Percentiles rank a stretch among this genome's conserved stretches.
Conservation (phyloP, 1,140 invertebrate genomes). For the Brachionus manjavacas region DNA sequence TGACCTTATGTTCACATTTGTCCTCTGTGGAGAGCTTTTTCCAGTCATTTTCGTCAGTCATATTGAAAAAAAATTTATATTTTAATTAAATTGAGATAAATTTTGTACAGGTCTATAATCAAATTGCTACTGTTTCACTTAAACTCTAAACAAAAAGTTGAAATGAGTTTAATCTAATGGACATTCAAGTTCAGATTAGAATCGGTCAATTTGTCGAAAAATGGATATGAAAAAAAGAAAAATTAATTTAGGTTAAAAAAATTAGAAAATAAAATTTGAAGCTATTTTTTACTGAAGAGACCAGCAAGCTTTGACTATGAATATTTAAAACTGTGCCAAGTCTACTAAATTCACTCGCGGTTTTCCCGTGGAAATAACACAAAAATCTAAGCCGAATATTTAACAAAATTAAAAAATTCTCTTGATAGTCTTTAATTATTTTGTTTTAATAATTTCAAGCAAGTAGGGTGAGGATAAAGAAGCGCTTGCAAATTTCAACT, state of each 20-base stretch:
- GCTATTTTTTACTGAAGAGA: neutral
- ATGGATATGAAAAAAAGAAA: neutral
- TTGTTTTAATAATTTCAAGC: neutral
- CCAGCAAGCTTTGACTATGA: neutral
- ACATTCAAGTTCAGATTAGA: neutral
- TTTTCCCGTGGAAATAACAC: neutral
- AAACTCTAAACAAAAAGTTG: neutral
- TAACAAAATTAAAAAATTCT: neutral
- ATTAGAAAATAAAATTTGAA: neutral
- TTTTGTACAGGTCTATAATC: conserved; percentile 22
- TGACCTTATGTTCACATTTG: conserved; percentile 78
- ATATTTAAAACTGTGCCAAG: neutral
- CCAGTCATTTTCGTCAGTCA: conserved; percentile 71
- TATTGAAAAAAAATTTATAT: neutral
- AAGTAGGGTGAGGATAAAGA: neutral
- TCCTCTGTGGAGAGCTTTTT: conserved; percentile 85
- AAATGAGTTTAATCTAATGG: neutral
- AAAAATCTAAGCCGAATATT: conserved; percentile 29
- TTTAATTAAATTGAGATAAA: neutral
- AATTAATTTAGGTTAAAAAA: neutral
- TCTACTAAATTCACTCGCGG: neutral
- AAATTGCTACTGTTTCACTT: neutral
- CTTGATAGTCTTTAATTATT: neutral
- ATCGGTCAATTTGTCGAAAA: neutral
- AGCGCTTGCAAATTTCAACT: neutral